These are phyloP conservation scores for Chrysolophus pictus DNA, from an alignment of 2,797 vertebrate genomes.

Conservation along the genomic window DNA sequence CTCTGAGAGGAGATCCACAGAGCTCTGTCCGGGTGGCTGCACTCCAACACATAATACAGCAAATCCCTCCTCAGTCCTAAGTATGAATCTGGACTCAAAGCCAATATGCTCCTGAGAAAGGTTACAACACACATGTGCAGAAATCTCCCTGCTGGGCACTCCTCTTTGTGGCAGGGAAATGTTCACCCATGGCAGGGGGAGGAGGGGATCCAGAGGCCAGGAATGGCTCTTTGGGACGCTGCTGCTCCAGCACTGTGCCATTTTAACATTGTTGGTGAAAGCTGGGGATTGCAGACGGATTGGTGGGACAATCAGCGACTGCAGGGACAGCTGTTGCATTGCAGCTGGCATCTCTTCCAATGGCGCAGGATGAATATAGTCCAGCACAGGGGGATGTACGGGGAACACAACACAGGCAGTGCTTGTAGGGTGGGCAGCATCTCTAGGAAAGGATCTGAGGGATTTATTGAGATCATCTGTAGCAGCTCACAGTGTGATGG, in stretches of 20 bases:
- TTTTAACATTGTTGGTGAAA: neutral
- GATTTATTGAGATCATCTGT: constrained; percentile 33
- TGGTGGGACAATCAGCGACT: neutral
- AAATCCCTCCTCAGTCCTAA: neutral
- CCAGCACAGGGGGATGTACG: neutral
- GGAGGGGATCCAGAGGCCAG: neutral
- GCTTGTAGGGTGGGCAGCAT: neutral
- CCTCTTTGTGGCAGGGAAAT: no score
- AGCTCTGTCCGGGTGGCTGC: no score
- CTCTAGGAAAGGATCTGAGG: constrained; percentile 21
- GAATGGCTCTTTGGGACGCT: neutral
- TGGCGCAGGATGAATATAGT: neutral
- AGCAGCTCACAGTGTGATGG: neutral
- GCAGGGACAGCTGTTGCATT: neutral
- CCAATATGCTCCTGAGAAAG: neutral
- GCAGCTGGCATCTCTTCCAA: neutral
- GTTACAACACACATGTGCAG: neutral
- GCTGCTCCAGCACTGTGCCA: neutral
- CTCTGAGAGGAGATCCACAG: no score
- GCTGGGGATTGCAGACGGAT: neutral
- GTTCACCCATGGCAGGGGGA: neutral
- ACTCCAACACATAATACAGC: neutral
- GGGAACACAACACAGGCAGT: neutral
- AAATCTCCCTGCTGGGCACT: no score
- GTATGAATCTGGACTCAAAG: neutral